Conservation (phyloP, 2,797 vertebrate genomes). For the Gallinago nigripennis region DNA sequence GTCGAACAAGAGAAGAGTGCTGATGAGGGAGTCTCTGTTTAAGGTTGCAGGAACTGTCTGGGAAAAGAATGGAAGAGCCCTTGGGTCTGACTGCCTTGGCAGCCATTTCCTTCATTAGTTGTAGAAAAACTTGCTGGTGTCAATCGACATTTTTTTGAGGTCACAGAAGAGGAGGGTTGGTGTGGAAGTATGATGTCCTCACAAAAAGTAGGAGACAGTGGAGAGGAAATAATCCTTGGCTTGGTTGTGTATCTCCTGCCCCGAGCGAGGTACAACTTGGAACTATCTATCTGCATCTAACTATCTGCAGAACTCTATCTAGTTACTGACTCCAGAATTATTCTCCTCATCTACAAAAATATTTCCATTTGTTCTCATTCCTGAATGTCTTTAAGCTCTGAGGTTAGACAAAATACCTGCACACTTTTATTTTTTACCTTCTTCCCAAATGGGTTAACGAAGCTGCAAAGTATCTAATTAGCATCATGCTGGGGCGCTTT, state of each 20-base stretch:
- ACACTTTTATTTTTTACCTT: neutral
- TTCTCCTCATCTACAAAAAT: neutral
- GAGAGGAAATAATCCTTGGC: neutral
- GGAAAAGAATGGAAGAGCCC: neutral
- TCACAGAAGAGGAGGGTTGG: neutral
- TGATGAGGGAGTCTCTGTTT: neutral
- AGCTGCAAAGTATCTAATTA: conserved; percentile 64
- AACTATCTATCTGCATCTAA: neutral
- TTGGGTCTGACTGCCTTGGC: neutral
- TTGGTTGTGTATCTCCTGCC: neutral
- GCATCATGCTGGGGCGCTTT: conserved; percentile 51
- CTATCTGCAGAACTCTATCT: neutral
- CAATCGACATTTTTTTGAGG: neutral
- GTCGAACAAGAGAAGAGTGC: neutral
- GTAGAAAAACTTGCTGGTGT: neutral
- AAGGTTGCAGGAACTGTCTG: neutral
- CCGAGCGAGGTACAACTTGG: neutral
- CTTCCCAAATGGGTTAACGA: neutral
- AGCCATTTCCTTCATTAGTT: neutral
- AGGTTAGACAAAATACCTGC: conserved; percentile 11
- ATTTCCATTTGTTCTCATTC: neutral
- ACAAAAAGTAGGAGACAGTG: neutral
- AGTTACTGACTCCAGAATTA: neutral
- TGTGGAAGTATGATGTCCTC: neutral
- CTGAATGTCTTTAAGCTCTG: neutral